Percentiles rank a stretch among this genome's conserved stretches.
These are phyloP conservation scores for Ichneumoninae sp. DNA, from an alignment of 2,888 invertebrate species.

Conservation along the genomic window DNA sequence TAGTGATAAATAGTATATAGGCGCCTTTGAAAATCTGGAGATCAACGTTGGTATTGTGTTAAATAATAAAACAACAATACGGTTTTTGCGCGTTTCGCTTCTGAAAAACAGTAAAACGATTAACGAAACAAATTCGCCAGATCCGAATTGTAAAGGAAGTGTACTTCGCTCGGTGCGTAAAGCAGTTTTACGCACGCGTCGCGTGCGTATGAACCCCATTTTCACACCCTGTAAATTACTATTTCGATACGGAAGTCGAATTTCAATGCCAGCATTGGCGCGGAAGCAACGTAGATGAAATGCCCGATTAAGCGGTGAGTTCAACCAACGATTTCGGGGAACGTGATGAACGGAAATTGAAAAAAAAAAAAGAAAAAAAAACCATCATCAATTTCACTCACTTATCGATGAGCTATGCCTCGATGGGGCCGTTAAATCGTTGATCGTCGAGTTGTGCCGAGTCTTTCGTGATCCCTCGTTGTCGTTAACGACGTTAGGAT, in stretches of 20 bases:
- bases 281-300: neutral
- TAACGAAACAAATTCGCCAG: neutral
- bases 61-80: neutral
- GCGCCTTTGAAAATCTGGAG: neutral
- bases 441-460: conserved; percentile 91
- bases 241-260: neutral
- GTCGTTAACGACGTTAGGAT: conserved; percentile 89
- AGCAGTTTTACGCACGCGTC: no score
- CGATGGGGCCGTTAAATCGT: conserved; percentile 85
- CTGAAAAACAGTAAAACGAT: neutral
- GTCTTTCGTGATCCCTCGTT: conserved; percentile 91
- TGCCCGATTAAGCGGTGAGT: neutral
- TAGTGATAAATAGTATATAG: neutral
- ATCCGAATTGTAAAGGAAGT: neutral
- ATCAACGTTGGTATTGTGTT: neutral
- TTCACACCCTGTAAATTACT: no score
- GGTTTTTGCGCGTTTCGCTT: neutral
- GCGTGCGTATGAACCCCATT: no score
- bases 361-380: conserved; percentile 58
- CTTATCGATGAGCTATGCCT: conserved; percentile 87
- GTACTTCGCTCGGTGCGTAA: no score
- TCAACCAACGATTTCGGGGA: neutral
- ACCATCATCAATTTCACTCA: conserved; percentile 81
- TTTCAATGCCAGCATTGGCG: neutral
- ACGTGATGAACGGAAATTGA: neutral